phyloP scores from a whole-genome alignment of 2,888 invertebrate species.

The Leucophenga maculata region DNA sequence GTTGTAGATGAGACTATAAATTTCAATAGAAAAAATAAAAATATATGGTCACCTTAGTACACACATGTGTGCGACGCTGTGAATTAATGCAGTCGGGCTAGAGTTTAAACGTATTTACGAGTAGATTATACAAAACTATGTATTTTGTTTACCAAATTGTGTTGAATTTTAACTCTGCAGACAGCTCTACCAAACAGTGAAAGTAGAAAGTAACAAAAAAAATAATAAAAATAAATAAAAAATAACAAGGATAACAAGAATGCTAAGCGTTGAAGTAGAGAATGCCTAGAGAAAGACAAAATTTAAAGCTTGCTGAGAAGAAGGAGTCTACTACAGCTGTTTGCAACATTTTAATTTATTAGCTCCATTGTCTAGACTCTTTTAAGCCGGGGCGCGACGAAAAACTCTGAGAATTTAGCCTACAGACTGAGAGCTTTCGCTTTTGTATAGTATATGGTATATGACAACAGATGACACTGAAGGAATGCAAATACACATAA shows the following conservation, averaged over 20 bases:
- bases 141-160: constrained; percentile 16
- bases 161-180: background rate
- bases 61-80: too few species aligned
- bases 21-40: too few species aligned
- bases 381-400: constrained; percentile 47
- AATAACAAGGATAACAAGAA: constrained; percentile 46
- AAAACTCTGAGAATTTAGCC: constrained; percentile 4
- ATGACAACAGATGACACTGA: background rate
- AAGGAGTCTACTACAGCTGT: constrained; percentile 36
- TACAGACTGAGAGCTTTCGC: constrained; percentile 31
- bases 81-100: constrained; percentile 3
- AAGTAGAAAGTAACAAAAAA: constrained; percentile 44
- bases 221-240: constrained; percentile 30
- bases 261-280: constrained; percentile 24
- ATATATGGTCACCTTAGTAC: too few species aligned
- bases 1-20: too few species aligned
- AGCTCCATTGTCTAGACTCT: constrained; percentile 63
- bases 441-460: background rate
- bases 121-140: background rate
- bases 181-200: constrained; percentile 26
- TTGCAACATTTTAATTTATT: constrained; percentile 66
- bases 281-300: constrained; percentile 16
- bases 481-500: background rate
- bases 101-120: background rate
- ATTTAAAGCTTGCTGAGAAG: background rate